Base-by-base conservation (phyloP, 2,888 invertebrate species). In the Melikaiella ostensackeni region DNA sequence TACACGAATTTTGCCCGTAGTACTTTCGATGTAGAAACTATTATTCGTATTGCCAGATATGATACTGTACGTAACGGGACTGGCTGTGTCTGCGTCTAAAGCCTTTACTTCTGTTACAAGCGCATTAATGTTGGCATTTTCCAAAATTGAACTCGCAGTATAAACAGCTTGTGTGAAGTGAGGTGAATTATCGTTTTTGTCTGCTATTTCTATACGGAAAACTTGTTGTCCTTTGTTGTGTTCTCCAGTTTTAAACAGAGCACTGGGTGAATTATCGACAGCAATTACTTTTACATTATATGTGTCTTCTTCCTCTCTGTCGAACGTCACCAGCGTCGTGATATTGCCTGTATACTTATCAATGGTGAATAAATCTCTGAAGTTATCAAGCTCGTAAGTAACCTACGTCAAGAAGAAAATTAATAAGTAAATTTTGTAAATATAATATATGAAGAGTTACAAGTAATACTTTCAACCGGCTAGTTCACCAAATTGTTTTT, bases 181-280 rank as follows among this genome's bases (percentile, higher is more conserved):
- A 0, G 99, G 99, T 27, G 95, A 94, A 91, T 99, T 99, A 91
- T 99, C 99, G 91, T 99, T 99, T 89, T 97, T 97, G 92, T 99
- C 99, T 30, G 97, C 97, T 62, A 99, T 98, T 88, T 96, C 96
- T 86, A 99, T 97, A 84, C 96, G 94, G 89, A 98, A 97, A 75
- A 96, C 96, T 91, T 97, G 97, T 85, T 95, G 94, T 2, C 94
- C 94, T 66, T 93, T 94, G 91, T 98, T 98, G 75, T 95, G 97
- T 86, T 95, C 93, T 0, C 94, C 94, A 46, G 92, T 94, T 63
- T 92, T 92, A 74, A 92, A 93, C 57, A 96, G 91, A 42, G 96
- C 96, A 16, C 98, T 98, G 3, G 96, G 96, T 0, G 96, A 96
- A 88, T 97, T 97, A 90, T 99, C 99, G 30, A 95, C 95, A 0